These are phyloP conservation scores for Hiodon tergisus DNA, from an alignment of 2,113 vertebrate genomes.

Conservation along the genomic window DNA sequence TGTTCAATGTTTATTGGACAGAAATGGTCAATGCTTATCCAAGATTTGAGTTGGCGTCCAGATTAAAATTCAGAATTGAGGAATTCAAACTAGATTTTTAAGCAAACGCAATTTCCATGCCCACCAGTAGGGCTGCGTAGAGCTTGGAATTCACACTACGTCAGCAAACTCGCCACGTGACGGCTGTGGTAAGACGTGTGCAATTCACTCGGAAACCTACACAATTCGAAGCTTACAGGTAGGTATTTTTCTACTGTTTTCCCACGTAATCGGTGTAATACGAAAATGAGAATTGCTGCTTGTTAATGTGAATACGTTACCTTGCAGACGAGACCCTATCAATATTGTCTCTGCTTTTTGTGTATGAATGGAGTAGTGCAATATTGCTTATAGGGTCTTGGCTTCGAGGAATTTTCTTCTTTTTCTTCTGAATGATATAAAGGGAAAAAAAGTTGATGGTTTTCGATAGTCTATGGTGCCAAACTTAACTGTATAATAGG, in stretches of 20 bases:
- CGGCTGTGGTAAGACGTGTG: conserved; percentile 2
- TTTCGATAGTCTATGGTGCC: too few species aligned
- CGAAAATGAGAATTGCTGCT: conserved; percentile 20
- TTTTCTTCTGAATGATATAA: neutral
- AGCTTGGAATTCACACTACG: conserved; percentile 25
- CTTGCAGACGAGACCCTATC: conserved; percentile 84
- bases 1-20: neutral
- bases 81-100: conserved; percentile 19
- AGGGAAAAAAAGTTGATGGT: too few species aligned
- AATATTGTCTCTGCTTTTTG: conserved; percentile 89
- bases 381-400: conserved; percentile 98
- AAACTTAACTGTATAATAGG: too few species aligned
- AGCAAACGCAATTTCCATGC: conserved; percentile 19
- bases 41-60: neutral
- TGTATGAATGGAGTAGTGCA: conserved; percentile 82
- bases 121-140: conserved; percentile 21
- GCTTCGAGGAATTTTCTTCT: conserved; percentile 65
- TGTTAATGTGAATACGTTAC: conserved; percentile 25
- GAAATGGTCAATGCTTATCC: neutral
- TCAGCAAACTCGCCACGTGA: conserved; percentile 23
- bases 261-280: neutral
- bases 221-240: conserved; percentile 20
- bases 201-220: conserved; percentile 17
- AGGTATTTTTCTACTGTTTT: conserved; percentile 20
- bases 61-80: conserved; percentile 11